phyloP scores from a whole-genome alignment of 2,113 vertebrate species.

The Aleadryas rufinucha region DNA sequence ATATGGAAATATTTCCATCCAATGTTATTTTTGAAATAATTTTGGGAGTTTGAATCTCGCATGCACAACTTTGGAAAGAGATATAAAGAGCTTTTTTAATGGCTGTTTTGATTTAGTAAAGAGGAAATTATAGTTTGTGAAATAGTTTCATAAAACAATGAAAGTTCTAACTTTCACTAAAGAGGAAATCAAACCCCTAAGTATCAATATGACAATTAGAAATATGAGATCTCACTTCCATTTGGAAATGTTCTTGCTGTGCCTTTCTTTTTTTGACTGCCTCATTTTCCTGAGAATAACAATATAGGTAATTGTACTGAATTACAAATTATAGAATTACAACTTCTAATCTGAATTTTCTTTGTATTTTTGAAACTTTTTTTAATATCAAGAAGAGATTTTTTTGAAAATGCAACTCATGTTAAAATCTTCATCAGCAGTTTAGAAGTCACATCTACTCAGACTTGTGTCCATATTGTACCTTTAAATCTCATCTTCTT shows the following conservation, averaged over 20 bases:
- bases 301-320: not conserved
- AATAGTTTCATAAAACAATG: not conserved
- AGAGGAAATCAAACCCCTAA: not conserved
- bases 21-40: not conserved
- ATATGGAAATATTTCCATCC: not conserved
- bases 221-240: not conserved
- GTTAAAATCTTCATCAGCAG: not conserved
- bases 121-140: not conserved
- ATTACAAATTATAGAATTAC: not conserved
- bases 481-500: not conserved
- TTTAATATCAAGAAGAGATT: not conserved
- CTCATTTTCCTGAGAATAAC: not conserved
- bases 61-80: not conserved
- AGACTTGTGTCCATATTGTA: not conserved
- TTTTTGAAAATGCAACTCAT: not conserved
- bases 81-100: not conserved
- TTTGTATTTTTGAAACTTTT: not conserved
- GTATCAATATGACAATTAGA: not conserved
- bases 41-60: not conserved
- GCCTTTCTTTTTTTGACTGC: not conserved
- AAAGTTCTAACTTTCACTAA: not conserved
- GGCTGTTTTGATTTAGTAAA: not conserved
- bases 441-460: not conserved
- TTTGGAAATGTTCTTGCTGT: not conserved
- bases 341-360: not conserved